These are phyloP conservation scores for Coptotermes formosanus DNA, from an alignment of 1,140 invertebrate genomes.

Conservation along the genomic window DNA sequence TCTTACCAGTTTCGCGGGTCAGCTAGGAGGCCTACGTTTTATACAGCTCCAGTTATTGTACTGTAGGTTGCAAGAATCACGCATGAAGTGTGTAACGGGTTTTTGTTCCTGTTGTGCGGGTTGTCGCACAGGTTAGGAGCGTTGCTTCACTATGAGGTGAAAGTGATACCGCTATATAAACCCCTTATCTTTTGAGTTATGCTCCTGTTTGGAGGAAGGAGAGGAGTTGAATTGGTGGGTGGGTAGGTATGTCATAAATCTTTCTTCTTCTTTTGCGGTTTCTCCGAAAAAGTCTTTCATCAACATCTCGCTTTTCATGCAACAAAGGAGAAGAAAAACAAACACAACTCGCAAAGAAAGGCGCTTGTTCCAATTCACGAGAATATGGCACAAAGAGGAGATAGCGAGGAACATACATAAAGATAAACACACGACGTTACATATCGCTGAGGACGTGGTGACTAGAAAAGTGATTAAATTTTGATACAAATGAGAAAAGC, in stretches of 20 bases:
- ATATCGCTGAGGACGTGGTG: not conserved
- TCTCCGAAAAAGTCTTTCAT: conserved; percentile 1
- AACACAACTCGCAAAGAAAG: conserved; percentile 3
- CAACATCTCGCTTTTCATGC: conserved; percentile 11
- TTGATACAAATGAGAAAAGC: too few species aligned
- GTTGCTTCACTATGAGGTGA: not conserved
- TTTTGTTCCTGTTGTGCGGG: not conserved
- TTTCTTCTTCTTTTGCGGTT: not conserved
- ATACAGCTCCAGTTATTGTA: not conserved
- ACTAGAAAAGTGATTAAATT: not conserved
- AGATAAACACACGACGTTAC: not conserved
- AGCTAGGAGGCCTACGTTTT: not conserved
- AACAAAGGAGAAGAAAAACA: not conserved
- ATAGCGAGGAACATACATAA: not conserved
- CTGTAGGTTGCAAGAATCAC: not conserved
- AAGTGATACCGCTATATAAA: not conserved
- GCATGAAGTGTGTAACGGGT: not conserved
- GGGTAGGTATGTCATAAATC: not conserved
- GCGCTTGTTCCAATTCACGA: conserved; percentile 10
- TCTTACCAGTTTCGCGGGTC: too few species aligned
- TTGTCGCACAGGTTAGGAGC: not conserved
- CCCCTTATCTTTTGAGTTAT: not conserved
- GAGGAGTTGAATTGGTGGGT: too few species aligned
- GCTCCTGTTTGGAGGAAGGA: not conserved
- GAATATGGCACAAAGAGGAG: not conserved